Percentiles rank a stretch among this genome's conserved stretches.
Evolutionary conservation across 1,140 invertebrate species (phyloP).

Genomic region (Drosophila simulans): DNA sequence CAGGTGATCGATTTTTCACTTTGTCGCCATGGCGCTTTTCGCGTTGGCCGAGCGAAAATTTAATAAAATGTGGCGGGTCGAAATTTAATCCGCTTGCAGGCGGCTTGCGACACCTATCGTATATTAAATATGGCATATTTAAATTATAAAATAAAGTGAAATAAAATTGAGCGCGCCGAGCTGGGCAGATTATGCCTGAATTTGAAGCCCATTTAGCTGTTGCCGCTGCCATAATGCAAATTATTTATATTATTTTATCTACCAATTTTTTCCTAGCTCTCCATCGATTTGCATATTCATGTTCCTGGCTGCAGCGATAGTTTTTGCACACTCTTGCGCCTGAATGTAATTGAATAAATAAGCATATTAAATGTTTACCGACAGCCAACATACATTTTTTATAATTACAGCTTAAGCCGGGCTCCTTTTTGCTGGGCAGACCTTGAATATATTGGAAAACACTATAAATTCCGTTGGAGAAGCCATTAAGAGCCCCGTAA

Average conservation of each 20-base stretch:
- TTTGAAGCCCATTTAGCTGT: constrained; percentile 45
- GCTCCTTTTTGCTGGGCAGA: not conserved
- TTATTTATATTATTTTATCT: constrained; percentile 25
- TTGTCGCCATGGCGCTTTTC: constrained; percentile 28
- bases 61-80: constrained; percentile 45
- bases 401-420: constrained; percentile 6
- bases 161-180: constrained; percentile 23
- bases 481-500: constrained; percentile 24
- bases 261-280: not conserved
- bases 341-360: constrained; percentile 49
- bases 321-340: constrained; percentile 11
- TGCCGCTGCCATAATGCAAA: constrained; percentile 19
- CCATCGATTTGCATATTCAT: constrained; percentile 48
- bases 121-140: constrained; percentile 51
- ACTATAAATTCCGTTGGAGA: constrained; percentile 8
- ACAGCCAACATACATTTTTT: not conserved
- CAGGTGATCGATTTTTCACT: constrained; percentile 74
- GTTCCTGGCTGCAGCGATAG: not conserved
- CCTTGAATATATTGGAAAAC: constrained; percentile 9
- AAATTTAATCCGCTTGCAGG: constrained; percentile 63
- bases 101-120: constrained; percentile 48
- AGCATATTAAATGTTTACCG: constrained; percentile 44
- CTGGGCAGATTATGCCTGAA: constrained; percentile 37
- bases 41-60: constrained; percentile 29
- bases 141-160: constrained; percentile 42